Evolutionary conservation across 2,888 invertebrate genomes (phyloP).

Genomic region (Acanthosepion lycidas): DNA sequence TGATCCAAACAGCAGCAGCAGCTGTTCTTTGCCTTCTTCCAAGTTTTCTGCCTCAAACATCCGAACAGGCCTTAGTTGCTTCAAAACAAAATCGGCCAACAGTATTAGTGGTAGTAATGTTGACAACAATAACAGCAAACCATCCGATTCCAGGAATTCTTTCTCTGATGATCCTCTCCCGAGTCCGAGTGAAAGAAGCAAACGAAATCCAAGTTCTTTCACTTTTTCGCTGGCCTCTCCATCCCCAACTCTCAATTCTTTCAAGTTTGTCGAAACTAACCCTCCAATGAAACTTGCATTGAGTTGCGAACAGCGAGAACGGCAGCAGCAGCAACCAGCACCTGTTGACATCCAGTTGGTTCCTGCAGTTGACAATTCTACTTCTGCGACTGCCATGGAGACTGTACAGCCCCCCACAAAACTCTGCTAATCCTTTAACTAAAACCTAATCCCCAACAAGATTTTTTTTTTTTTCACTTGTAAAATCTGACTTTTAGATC

Average conservation of each 20-base stretch:
- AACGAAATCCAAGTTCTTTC: constrained; percentile 56
- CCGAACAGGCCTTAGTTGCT: constrained; percentile 21
- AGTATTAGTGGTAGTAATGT: constrained; percentile 52
- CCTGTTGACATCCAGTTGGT: constrained; percentile 49
- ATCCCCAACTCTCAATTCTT: constrained; percentile 62
- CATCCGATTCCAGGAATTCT: constrained; percentile 57
- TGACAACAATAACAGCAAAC: constrained; percentile 46
- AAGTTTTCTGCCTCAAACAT: constrained; percentile 45
- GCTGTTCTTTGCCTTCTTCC: constrained; percentile 49
- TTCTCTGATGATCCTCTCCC: constrained; percentile 64
- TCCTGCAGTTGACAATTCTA: constrained; percentile 25
- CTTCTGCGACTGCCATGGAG: constrained; percentile 1
- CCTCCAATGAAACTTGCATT: constrained; percentile 49
- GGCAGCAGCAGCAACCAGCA: constrained; percentile 16
- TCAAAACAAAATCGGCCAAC: constrained; percentile 51
- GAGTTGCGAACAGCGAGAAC: constrained; percentile 24
- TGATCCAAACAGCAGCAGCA: constrained; percentile 50
- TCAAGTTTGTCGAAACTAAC: constrained; percentile 63
- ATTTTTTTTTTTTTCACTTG: not conserved
- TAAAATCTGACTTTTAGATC: not conserved
- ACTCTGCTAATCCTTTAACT: not conserved
- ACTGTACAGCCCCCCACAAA: not conserved
- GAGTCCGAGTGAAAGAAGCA: not conserved
- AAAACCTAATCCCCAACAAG: not conserved
- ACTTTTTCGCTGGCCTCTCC: constrained; percentile 67